Conservation (phyloP, 1,140 invertebrate genomes). For the Aphelenchoides avenae region DNA sequence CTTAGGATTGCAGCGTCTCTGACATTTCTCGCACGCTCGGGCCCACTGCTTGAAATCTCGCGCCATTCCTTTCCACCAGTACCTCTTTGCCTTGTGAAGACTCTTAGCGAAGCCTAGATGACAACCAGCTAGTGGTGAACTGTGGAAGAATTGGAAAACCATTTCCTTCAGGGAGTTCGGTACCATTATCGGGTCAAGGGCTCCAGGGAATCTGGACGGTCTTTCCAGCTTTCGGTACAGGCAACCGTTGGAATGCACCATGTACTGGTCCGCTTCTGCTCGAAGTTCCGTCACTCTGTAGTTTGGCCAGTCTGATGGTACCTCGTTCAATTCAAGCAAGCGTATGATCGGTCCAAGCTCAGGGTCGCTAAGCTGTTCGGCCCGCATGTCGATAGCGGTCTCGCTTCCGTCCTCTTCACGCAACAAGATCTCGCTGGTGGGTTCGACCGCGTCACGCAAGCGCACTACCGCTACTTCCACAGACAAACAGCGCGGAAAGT, state of each 20-base stretch:
- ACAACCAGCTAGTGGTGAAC: slow-evolving; percentile 1
- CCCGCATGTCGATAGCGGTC: not conserved
- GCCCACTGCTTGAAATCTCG: slow-evolving; percentile 1
- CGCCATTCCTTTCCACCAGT: slow-evolving; percentile 8
- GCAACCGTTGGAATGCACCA: too few species aligned
- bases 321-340: too few species aligned
- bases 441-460: slow-evolving; percentile 6
- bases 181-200: too few species aligned
- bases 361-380: slow-evolving; percentile 6
- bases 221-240: too few species aligned
- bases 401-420: not conserved
- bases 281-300: too few species aligned
- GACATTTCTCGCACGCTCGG: slow-evolving; percentile 6
- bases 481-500: slow-evolving; percentile 11
- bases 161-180: not conserved
- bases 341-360: not conserved
- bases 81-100: slow-evolving; percentile 9
- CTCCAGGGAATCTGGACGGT: too few species aligned
- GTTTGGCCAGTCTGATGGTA: too few species aligned
- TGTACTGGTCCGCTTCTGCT: too few species aligned
- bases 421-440: not conserved
- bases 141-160: slow-evolving; percentile 16
- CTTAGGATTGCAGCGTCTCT: slow-evolving; percentile 5
- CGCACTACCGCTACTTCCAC: not conserved
- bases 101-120: slow-evolving; percentile 8